Evolutionary conservation across 2,797 vertebrate genomes (phyloP).

Genomic region (Alcedo atthis): DNA sequence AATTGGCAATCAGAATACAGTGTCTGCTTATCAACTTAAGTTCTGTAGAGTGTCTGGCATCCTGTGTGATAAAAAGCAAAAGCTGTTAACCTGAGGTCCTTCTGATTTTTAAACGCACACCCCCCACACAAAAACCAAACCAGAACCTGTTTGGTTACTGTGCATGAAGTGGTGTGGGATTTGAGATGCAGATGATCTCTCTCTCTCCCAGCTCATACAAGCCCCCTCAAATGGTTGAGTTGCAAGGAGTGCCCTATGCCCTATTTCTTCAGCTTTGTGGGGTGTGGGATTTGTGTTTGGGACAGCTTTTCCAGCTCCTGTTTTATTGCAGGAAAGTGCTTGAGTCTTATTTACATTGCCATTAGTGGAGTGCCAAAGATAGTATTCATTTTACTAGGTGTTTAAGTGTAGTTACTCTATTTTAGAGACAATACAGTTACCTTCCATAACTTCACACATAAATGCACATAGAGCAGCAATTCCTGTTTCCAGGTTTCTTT

Average conservation of each 20-base stretch:
- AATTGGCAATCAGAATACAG: background rate
- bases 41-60: background rate
- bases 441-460: accelerated
- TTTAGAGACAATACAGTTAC: background rate
- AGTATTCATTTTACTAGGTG: background rate
- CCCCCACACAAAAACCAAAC: background rate
- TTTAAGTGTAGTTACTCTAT: background rate
- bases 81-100: background rate
- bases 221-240: background rate
- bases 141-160: background rate
- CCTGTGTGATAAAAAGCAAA: background rate
- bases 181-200: background rate
- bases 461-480: background rate
- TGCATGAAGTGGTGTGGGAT: background rate
- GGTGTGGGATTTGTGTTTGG: background rate
- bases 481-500: background rate
- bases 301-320: background rate
- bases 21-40: background rate
- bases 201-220: background rate
- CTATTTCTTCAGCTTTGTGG: background rate
- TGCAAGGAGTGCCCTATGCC: background rate
- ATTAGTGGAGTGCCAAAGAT: background rate
- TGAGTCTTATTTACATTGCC: background rate
- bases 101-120: background rate
- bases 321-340: background rate